Evolutionary conservation across 2,113 vertebrate genomes (phyloP), one percentile per base, ranked within the genome.

Genomic region (Agapornis roseicollis): DNA sequence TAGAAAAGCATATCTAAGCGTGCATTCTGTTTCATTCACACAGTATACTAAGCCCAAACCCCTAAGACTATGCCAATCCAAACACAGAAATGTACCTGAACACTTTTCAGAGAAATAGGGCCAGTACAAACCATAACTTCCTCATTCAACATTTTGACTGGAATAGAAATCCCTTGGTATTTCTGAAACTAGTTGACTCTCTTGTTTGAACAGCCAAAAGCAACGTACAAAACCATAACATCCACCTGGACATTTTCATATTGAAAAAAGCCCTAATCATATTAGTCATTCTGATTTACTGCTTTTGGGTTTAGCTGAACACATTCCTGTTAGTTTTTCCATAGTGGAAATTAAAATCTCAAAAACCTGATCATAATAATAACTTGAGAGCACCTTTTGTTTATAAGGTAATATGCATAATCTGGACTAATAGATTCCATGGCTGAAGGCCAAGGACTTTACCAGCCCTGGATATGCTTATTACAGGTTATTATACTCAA

Each of bases 381-480:
- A 90, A 83, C 90, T 84, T 69, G 64, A 93, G 76, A 80, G 64
- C 31, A 80, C 10, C 18, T 86, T 86, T 88, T 92, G 50, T 93
- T 96, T 94, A 72, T 74, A 88, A 86, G 31, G 61, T 74, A 88
- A 61, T 71, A 94, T 52, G 29, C 68, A 94, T 83, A 74, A 91
- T 88, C 64, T 93, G 79, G 79, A 83, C 60, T 91, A 96, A 96
- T 80, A 97, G 28, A 88, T 93, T 93, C 53, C 0, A 0, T 88
- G 87, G 50, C 81, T 91, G 79, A 96, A 93, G 85, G 85, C 85
- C 88, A 95, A 85, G 71, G 85, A 74, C 41, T 78, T 95, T 88
- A 85, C 90, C 88, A 95, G 74, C 14, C 64, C 25, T 49, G 56
- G 28, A 80, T 66, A 93, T 1, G 0, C 33, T 90, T 95, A 80